Percentiles rank a stretch among this genome's conserved stretches.
Evolutionary conservation across 2,888 invertebrate genomes (phyloP).

Genomic region (Eupithecia centaureata): DNA sequence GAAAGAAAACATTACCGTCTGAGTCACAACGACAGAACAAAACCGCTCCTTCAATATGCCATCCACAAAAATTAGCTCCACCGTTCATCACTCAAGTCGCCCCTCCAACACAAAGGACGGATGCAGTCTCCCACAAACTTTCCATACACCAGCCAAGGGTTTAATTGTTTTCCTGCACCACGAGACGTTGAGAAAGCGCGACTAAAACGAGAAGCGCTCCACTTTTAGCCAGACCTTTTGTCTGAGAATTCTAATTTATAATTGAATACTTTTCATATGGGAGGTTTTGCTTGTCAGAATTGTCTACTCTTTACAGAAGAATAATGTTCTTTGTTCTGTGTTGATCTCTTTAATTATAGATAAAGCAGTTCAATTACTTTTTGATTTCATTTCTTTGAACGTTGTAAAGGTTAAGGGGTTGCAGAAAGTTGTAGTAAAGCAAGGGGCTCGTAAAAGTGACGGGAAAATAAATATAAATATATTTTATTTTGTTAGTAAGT

Average conservation of each 20-base stretch:
- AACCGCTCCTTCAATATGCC: background rate
- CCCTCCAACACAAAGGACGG: conserved; percentile 68
- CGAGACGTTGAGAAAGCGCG: conserved; percentile 68
- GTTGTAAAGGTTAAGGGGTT: background rate
- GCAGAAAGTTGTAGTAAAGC: background rate
- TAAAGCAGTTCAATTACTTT: background rate
- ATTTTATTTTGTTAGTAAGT: too few relatives aligned
- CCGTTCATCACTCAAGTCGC: conserved; percentile 45
- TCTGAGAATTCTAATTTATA: conserved; percentile 71
- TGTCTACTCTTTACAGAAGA: background rate
- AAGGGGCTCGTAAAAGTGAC: background rate
- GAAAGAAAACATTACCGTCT: background rate
- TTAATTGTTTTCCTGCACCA: conserved; percentile 79
- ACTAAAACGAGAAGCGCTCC: conserved; percentile 55
- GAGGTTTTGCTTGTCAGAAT: background rate
- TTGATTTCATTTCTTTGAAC: background rate
- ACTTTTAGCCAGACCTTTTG: conserved; percentile 62
- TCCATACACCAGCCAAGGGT: conserved; percentile 70
- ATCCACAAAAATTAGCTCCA: conserved; percentile 39
- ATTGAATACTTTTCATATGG: conserved; percentile 52
- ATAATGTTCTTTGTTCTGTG: background rate
- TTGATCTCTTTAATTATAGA: background rate
- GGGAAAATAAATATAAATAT: background rate
- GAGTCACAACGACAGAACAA: background rate
- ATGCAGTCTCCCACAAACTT: conserved; percentile 72